phyloP scores from a whole-genome alignment of 2,888 invertebrate genomes.

The Yponomeuta sedellus region DNA sequence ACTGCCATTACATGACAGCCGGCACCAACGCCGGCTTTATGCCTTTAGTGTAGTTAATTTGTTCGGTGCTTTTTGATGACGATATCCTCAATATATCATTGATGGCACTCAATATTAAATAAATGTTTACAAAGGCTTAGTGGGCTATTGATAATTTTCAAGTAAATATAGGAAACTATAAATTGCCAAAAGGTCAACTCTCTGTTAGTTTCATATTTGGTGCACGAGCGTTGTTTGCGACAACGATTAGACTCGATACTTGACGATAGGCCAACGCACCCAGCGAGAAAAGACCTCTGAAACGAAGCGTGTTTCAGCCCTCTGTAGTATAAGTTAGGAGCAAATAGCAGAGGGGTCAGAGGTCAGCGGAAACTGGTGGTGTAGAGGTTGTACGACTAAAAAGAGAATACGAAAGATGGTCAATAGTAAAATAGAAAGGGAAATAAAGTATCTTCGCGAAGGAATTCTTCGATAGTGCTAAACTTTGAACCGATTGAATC shows the following conservation, averaged over 20 bases:
- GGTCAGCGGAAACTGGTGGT: neutral
- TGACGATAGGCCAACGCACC: neutral
- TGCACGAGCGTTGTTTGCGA: conserved; percentile 1
- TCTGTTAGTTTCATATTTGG: neutral
- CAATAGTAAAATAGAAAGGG: neutral
- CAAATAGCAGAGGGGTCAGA: neutral
- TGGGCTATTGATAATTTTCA: too few relatives aligned
- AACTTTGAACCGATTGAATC: too few relatives aligned
- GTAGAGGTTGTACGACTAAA: neutral
- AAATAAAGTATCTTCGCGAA: neutral
- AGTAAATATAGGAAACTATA: neutral
- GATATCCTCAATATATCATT: too few relatives aligned
- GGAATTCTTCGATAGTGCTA: too few relatives aligned
- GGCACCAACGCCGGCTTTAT: too few relatives aligned
- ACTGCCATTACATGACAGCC: too few relatives aligned
- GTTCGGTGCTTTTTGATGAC: too few relatives aligned
- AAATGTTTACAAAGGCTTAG: too few relatives aligned
- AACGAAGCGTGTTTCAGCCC: neutral
- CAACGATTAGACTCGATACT: conserved; percentile 16
- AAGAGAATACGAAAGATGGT: neutral
- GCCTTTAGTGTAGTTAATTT: too few relatives aligned
- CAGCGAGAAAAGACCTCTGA: neutral
- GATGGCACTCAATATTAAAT: too few relatives aligned
- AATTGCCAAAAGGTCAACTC: neutral
- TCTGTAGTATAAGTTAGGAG: neutral